A percentile compares a stretch with the other conserved stretches of the same genome.
phyloP scores from a whole-genome alignment of 1,140 invertebrate species.

The Andricus grossulariae region DNA sequence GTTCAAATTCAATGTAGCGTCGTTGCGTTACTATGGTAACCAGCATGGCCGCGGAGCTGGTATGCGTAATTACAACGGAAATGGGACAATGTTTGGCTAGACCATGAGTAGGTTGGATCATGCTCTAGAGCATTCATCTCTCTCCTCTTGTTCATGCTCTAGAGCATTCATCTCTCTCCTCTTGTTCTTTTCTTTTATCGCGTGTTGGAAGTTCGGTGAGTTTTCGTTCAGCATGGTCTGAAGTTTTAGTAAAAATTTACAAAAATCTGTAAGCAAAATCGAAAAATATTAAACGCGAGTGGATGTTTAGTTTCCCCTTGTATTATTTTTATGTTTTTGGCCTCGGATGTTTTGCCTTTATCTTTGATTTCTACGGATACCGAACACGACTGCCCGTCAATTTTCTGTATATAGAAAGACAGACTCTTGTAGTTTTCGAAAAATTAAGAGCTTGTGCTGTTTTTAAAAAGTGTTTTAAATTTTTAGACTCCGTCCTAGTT shows the following conservation, averaged over 20 bases:
- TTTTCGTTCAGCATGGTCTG: slow-evolving; percentile 26
- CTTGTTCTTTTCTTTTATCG: slow-evolving; percentile 60
- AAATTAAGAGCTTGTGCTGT: background rate
- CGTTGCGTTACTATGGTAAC: too few species aligned
- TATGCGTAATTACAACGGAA: too few species aligned
- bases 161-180: slow-evolving; percentile 8
- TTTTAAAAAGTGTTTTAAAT: background rate
- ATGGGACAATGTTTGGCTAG: too few species aligned
- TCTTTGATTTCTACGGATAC: slow-evolving; percentile 39
- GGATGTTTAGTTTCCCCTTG: slow-evolving; percentile 2
- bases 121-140: background rate
- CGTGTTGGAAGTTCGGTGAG: slow-evolving; percentile 55
- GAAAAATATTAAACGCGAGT: slow-evolving; percentile 41
- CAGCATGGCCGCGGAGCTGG: too few species aligned
- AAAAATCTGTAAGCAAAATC: slow-evolving; percentile 36
- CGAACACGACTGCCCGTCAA: slow-evolving; percentile 12
- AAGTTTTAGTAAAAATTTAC: slow-evolving; percentile 42
- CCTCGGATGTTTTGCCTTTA: slow-evolving; percentile 3
- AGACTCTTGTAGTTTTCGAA: background rate
- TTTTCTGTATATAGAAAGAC: background rate
- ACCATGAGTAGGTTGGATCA: too few species aligned
- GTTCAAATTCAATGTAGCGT: too few species aligned
- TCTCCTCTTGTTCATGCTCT: slow-evolving; percentile 45
- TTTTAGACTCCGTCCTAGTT: too few species aligned
- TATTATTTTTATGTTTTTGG: slow-evolving; percentile 5